Evolutionary conservation across 1,140 invertebrate species (phyloP).

Genomic region (Homarus americanus): DNA sequence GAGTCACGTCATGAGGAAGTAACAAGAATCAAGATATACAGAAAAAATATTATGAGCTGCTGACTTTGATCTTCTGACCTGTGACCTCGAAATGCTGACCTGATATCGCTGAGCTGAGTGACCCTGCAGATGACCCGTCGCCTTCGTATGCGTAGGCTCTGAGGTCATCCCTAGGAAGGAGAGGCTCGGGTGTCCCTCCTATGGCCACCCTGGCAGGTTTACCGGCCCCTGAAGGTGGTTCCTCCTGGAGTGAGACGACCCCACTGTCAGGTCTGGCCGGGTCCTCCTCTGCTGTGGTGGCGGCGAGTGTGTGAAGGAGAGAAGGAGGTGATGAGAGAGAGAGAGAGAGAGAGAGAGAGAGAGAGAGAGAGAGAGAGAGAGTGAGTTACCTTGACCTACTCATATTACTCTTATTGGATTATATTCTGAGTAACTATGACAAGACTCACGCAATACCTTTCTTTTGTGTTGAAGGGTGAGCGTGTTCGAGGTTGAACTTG

Average conservation of each 20-base stretch:
- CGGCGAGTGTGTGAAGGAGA: background rate
- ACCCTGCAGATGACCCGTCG: conserved; percentile 25
- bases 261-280: background rate
- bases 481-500: conserved; percentile 6
- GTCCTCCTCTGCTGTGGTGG: background rate
- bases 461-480: background rate
- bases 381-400: too few relatives aligned
- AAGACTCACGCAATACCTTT: background rate
- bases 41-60: too few relatives aligned
- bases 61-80: too few relatives aligned
- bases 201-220: background rate
- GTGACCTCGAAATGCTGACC: conserved; percentile 9
- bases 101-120: conserved; percentile 19
- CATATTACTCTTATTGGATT: too few relatives aligned
- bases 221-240: background rate
- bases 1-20: background rate
- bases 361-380: conserved; percentile 6
- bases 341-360: background rate
- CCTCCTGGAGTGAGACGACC: background rate
- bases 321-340: background rate
- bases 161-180: background rate
- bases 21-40: background rate
- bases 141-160: conserved; percentile 29
- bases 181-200: background rate
- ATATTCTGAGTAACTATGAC: too few relatives aligned